These are phyloP conservation scores for Prorops nasuta DNA, from an alignment of 1,140 invertebrate genomes.

Conservation along the genomic window DNA sequence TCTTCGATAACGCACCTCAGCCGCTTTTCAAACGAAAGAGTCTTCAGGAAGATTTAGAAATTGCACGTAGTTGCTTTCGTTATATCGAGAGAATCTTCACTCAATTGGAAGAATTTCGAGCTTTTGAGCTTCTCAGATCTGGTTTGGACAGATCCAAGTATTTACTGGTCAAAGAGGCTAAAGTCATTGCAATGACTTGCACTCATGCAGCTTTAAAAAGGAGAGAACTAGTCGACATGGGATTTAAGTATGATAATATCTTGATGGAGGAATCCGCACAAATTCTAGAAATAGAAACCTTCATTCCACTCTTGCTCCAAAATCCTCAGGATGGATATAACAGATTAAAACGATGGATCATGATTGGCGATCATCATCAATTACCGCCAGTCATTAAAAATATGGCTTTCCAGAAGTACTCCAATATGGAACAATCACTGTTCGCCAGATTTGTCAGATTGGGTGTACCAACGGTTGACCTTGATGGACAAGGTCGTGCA, in stretches of 20 bases:
- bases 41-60: conserved; percentile 86
- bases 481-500: conserved; percentile 97
- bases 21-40: conserved; percentile 82
- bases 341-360: conserved; percentile 98
- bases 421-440: conserved; percentile 99
- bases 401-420: conserved; percentile 99
- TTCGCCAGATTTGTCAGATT: conserved; percentile 95
- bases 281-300: conserved; percentile 99
- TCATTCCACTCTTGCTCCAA: conserved; percentile 95
- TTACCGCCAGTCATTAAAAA: conserved; percentile 99
- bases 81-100: conserved; percentile 96
- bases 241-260: conserved; percentile 98
- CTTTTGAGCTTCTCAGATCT: conserved; percentile 94
- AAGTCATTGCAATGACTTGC: conserved; percentile 99
- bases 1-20: conserved; percentile 90
- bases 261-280: conserved; percentile 99
- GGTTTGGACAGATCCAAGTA: conserved; percentile 95
- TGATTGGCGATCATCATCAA: conserved; percentile 99
- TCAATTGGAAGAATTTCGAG: conserved; percentile 96
- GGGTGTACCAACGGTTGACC: conserved; percentile 93
- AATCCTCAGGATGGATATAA: conserved; percentile 96
- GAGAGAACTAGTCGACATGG: conserved; percentile 92
- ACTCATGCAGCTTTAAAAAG: conserved; percentile 98
- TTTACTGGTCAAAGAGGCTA: conserved; percentile 96
- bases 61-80: conserved; percentile 90